Conservation (phyloP, 2,113 vertebrate species). For the Scytalopus superciliaris region DNA sequence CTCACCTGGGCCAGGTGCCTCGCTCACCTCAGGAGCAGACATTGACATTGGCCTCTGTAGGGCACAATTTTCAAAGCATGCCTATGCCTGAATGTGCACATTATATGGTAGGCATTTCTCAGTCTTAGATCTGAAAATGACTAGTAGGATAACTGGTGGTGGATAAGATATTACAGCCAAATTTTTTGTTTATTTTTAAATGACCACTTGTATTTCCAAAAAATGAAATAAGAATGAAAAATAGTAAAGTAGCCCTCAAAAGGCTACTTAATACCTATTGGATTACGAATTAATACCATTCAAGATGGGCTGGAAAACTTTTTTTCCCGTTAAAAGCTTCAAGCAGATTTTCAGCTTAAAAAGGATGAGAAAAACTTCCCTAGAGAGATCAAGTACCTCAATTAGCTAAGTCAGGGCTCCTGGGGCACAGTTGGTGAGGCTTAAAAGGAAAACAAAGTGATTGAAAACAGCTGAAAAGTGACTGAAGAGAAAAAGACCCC, state of each 20-base stretch:
- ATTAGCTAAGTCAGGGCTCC: background rate
- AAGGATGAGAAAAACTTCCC: background rate
- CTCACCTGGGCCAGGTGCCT: background rate
- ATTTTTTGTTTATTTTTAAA: background rate
- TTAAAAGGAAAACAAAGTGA: background rate
- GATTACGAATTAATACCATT: background rate
- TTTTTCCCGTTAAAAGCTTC: fast-evolving
- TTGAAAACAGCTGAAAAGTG: background rate
- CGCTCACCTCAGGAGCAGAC: background rate
- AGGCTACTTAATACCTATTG: background rate
- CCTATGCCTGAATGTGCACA: fast-evolving
- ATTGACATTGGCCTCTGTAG: background rate
- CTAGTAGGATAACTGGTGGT: background rate
- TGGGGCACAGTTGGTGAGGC: background rate
- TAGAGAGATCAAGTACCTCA: background rate
- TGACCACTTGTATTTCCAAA: background rate
- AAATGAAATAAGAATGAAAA: background rate
- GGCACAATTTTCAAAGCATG: background rate
- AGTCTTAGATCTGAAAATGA: background rate
- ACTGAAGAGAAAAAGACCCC: background rate
- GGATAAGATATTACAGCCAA: background rate
- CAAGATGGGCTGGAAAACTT: background rate
- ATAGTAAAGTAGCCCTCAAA: background rate
- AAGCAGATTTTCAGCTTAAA: background rate
- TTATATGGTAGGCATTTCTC: background rate